phyloP scores from a whole-genome alignment of 2,797 vertebrate species.

The Spondyliosoma cantharus region DNA sequence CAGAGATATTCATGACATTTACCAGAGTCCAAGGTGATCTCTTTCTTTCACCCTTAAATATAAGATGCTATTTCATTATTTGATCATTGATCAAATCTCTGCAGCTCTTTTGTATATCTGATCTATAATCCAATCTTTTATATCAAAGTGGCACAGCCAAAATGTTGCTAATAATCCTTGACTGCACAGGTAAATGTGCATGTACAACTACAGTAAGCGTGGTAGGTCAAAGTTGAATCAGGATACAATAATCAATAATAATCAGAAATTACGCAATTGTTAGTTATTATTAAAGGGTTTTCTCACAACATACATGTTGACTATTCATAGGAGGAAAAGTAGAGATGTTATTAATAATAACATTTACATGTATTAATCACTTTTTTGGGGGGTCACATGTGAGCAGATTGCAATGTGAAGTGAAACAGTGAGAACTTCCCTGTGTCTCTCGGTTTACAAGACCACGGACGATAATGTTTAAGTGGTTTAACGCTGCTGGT shows the following conservation, averaged over 20 bases:
- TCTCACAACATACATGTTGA: constrained; percentile 1
- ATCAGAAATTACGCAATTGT: too few species aligned
- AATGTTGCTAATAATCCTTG: not conserved
- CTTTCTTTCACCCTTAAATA: not conserved
- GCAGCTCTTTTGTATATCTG: not conserved
- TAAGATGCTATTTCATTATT: not conserved
- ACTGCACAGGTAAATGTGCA: not conserved
- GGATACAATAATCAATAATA: too few species aligned
- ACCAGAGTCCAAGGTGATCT: not conserved
- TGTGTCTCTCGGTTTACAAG: too few species aligned
- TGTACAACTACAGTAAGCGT: not conserved
- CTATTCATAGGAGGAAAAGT: not conserved
- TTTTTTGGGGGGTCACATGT: too few species aligned
- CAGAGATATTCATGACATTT: not conserved
- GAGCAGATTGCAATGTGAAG: too few species aligned
- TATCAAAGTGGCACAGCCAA: not conserved
- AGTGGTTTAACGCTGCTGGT: too few species aligned
- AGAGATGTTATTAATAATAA: not conserved
- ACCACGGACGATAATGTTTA: too few species aligned
- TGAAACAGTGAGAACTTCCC: too few species aligned
- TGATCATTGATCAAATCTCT: not conserved
- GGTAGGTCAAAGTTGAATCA: not conserved
- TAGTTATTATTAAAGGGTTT: too few species aligned
- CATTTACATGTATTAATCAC: too few species aligned
- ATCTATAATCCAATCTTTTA: not conserved